phyloP scores from a whole-genome alignment of 2,797 vertebrate species.

The Pipistrellus pygmaeus region DNA sequence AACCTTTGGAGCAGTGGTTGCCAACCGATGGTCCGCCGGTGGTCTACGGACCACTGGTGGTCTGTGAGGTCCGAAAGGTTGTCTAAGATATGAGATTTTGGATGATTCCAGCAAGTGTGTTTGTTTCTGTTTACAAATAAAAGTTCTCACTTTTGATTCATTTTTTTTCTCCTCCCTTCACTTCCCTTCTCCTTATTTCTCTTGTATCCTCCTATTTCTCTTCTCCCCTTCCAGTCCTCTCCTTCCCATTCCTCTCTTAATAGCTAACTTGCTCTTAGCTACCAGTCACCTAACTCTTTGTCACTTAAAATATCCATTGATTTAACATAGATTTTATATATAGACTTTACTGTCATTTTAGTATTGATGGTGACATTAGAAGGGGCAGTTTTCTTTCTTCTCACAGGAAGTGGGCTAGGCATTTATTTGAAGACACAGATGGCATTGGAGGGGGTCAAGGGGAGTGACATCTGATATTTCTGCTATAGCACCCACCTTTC shows the following conservation, averaged over 20 bases:
- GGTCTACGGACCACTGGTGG: no score
- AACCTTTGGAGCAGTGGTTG: no score
- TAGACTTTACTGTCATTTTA: conserved; percentile 56
- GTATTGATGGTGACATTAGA: conserved; percentile 20
- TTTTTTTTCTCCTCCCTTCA: background rate
- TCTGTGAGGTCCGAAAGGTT: background rate
- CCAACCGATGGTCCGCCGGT: no score
- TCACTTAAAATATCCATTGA: conserved; percentile 40
- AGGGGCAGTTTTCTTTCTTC: conserved; percentile 62
- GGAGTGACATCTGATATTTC: conserved; percentile 73
- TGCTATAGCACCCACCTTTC: conserved; percentile 59
- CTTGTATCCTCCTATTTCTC: background rate
- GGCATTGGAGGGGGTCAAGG: conserved; percentile 45
- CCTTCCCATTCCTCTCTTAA: background rate
- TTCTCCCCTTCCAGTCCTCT: background rate
- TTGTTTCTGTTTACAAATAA: conserved; percentile 32
- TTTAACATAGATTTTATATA: conserved; percentile 58
- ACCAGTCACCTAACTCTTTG: background rate
- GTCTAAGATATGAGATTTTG: conserved; percentile 44
- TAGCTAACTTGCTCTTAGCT: conserved; percentile 49
- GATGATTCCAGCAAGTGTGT: conserved; percentile 38
- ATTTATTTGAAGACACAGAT: conserved; percentile 68
- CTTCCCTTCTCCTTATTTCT: background rate
- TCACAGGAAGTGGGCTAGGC: conserved; percentile 31
- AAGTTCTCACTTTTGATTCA: conserved; percentile 17